These are phyloP conservation scores for Chaetodon trifasciatus DNA, from an alignment of 2,797 vertebrate species.

Conservation along the genomic window DNA sequence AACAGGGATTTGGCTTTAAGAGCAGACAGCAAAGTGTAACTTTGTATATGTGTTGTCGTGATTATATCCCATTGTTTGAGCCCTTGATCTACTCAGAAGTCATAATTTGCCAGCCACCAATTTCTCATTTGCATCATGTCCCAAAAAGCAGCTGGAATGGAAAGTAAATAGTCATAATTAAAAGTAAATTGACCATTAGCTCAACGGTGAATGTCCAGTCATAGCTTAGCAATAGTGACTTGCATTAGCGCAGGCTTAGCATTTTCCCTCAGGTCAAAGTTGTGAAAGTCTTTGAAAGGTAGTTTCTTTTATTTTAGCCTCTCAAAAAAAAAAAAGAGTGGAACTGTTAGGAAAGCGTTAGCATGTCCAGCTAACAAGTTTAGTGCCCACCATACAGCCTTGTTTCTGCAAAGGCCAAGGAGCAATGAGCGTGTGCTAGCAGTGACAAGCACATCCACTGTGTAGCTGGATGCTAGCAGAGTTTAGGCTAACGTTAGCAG, in stretches of 20 bases:
- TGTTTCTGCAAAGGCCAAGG: background rate
- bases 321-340: background rate
- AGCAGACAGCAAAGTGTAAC: constrained; percentile 59
- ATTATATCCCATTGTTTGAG: constrained; percentile 48
- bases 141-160: background rate
- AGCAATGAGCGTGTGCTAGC: background rate
- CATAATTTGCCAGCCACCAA: background rate
- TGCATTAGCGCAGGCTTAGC: background rate
- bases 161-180: constrained; percentile 15
- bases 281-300: background rate
- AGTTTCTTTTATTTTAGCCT: background rate
- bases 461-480: background rate
- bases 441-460: background rate
- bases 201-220: background rate
- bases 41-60: constrained; percentile 60
- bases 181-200: constrained; percentile 10
- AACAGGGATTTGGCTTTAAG: constrained; percentile 62
- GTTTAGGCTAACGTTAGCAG: background rate
- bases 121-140: background rate
- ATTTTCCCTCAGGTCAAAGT: background rate
- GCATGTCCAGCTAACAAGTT: background rate
- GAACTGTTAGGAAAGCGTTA: background rate
- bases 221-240: background rate
- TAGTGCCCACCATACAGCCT: no score
- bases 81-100: constrained; percentile 37